phyloP scores from a whole-genome alignment of 2,113 vertebrate genomes.

The Barbus barbus region DNA sequence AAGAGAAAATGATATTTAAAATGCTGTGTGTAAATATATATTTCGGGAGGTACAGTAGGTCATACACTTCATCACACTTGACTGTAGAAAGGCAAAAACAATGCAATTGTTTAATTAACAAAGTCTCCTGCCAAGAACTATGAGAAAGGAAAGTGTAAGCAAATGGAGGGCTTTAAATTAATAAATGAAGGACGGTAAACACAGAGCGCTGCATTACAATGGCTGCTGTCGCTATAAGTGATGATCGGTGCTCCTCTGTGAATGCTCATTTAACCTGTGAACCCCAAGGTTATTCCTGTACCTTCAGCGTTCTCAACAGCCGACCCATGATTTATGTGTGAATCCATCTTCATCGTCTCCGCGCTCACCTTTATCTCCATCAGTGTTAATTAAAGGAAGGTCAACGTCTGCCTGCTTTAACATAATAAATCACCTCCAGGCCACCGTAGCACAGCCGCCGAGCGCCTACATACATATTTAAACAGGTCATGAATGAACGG shows the following conservation, averaged over 20 bases:
- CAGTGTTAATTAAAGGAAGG: constrained; percentile 99
- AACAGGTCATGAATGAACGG: constrained; percentile 28
- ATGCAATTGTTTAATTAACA: constrained; percentile 19
- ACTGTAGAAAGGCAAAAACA: constrained; percentile 1
- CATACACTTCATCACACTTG: neutral
- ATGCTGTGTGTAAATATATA: neutral
- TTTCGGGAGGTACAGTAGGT: neutral
- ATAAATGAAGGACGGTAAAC: constrained; percentile 39
- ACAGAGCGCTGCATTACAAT: constrained; percentile 44
- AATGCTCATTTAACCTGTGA: constrained; percentile 84
- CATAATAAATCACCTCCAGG: constrained; percentile 94
- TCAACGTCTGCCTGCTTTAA: constrained; percentile 97
- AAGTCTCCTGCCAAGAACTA: neutral
- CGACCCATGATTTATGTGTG: constrained; percentile 90
- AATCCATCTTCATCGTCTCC: constrained; percentile 83
- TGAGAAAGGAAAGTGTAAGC: neutral
- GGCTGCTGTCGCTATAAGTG: constrained; percentile 45
- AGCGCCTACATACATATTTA: constrained; percentile 33
- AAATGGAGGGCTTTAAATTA: constrained; percentile 29
- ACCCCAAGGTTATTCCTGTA: constrained; percentile 90
- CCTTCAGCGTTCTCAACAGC: constrained; percentile 70
- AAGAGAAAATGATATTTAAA: neutral
- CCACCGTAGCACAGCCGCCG: constrained; percentile 26
- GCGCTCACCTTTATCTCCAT: constrained; percentile 98
- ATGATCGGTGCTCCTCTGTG: constrained; percentile 66